Conservation (phyloP, 1,140 invertebrate genomes). For the Charaxes varanes region DNA sequence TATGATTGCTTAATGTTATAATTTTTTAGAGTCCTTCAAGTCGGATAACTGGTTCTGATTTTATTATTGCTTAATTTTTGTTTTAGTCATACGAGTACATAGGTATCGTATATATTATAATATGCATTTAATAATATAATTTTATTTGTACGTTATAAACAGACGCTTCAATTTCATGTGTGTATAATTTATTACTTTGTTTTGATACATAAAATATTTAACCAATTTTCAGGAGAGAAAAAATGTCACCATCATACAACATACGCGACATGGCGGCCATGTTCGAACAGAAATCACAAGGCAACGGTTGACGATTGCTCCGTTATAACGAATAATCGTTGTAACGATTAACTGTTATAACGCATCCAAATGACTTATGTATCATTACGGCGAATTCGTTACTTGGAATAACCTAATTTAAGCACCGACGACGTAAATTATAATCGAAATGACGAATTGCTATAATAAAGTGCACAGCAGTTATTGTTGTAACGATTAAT, state of each 20-base stretch:
- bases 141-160: too few species aligned
- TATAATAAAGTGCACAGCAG: slow-evolving; percentile 1
- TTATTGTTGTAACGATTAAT: background rate
- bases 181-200: too few species aligned
- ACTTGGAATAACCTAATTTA: background rate
- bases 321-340: slow-evolving; percentile 17
- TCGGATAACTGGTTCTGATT: too few species aligned
- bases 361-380: background rate
- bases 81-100: too few species aligned
- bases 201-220: too few species aligned
- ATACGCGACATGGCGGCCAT: slow-evolving; percentile 87
- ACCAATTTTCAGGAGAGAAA: slow-evolving; percentile 77
- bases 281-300: slow-evolving; percentile 77
- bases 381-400: background rate
- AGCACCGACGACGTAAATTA: background rate
- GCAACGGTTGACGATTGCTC: slow-evolving; percentile 28
- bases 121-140: too few species aligned
- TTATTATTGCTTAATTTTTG: too few species aligned
- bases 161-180: too few species aligned
- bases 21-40: too few species aligned
- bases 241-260: slow-evolving; percentile 79
- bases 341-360: slow-evolving; percentile 11
- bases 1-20: too few species aligned
- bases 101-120: too few species aligned
- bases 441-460: slow-evolving; percentile 1